Conservation (phyloP, 2,113 vertebrate species). For the Gorsachius goisagi region DNA sequence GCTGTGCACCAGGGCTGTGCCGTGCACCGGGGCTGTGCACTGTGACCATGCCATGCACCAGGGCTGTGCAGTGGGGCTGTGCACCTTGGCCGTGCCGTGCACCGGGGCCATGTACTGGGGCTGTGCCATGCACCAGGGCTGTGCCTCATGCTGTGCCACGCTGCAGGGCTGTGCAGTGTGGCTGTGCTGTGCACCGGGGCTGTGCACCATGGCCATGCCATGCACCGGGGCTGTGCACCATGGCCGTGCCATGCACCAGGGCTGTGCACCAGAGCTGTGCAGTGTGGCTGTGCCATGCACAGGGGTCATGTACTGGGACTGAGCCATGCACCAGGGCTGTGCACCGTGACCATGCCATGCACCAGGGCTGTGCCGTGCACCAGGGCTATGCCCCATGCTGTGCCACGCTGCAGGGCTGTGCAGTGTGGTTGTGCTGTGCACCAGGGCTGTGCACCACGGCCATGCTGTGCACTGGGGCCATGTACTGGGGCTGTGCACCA, state of each 20-base stretch:
- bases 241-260: neutral
- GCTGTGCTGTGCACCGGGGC: neutral
- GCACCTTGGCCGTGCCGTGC: neutral
- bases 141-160: neutral
- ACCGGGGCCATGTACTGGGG: too few species aligned
- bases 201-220: fast-evolving
- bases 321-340: too few species aligned
- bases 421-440: too few species aligned
- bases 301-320: too few species aligned
- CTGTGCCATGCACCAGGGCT: neutral
- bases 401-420: too few species aligned
- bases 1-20: neutral
- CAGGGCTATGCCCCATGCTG: too few species aligned
- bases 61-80: neutral
- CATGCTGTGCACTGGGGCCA: too few species aligned
- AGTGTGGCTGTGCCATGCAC: too few species aligned
- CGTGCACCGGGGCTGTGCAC: neutral
- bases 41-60: too few species aligned
- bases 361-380: too few species aligned
- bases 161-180: neutral
- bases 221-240: neutral
- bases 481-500: neutral
- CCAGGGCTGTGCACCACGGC: too few species aligned
- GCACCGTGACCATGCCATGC: too few species aligned
- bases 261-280: neutral